Percentiles rank a stretch among this genome's conserved stretches.
These are phyloP conservation scores for Notiomystis cincta DNA, from an alignment of 2,113 vertebrate genomes.

Conservation along the genomic window DNA sequence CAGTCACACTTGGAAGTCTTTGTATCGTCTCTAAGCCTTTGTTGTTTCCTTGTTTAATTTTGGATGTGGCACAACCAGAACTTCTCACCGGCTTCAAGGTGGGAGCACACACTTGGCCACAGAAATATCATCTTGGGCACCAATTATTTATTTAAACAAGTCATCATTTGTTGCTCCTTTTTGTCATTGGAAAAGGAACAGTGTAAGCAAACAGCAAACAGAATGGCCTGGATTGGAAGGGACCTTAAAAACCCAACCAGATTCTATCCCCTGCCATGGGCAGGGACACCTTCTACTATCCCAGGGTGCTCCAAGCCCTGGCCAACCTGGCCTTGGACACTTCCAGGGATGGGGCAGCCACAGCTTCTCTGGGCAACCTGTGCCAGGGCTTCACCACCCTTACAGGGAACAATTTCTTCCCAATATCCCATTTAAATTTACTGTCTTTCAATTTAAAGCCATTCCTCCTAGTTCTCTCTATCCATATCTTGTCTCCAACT, in stretches of 20 bases:
- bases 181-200: neutral
- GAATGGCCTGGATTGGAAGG: neutral
- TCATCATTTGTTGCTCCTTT: neutral
- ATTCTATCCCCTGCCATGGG: neutral
- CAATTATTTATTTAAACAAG: neutral
- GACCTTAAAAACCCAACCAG: neutral
- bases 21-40: neutral
- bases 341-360: neutral
- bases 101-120: neutral
- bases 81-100: neutral
- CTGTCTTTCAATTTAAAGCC: neutral
- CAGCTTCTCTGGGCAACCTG: neutral
- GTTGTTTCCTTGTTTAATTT: neutral
- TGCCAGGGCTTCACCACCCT: accelerated
- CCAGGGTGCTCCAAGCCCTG: accelerated
- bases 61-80: neutral
- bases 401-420: accelerated
- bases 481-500: neutral
- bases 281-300: accelerated
- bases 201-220: neutral
- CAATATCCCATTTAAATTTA: neutral
- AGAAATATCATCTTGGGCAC: neutral
- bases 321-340: neutral
- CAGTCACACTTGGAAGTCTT: neutral
- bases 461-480: accelerated